Conservation (phyloP, 1,140 invertebrate genomes). For the Phortica variegata region DNA sequence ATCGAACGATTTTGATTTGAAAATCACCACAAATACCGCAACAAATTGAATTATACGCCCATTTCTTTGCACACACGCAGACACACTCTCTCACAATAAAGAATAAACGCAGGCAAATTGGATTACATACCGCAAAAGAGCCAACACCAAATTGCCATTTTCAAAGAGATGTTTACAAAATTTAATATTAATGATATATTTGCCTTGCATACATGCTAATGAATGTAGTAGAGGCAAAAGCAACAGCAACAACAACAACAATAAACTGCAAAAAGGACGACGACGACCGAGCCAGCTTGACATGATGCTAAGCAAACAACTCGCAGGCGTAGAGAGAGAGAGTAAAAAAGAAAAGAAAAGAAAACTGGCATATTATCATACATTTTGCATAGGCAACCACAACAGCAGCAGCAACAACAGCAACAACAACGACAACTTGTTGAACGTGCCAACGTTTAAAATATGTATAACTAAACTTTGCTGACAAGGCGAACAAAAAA, state of each 20-base stretch:
- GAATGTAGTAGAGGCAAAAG: slow-evolving; percentile 31
- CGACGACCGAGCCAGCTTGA: slow-evolving; percentile 4
- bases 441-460: too few species aligned
- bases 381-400: slow-evolving; percentile 16
- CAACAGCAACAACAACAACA: not conserved
- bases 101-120: slow-evolving; percentile 18
- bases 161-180: slow-evolving; percentile 6
- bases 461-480: too few species aligned
- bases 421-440: not conserved
- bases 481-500: too few species aligned
- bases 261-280: slow-evolving; percentile 1
- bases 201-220: slow-evolving; percentile 29
- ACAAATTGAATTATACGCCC: too few species aligned
- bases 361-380: slow-evolving; percentile 11
- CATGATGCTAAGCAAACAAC: slow-evolving; percentile 18
- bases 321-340: slow-evolving; percentile 4
- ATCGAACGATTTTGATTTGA: too few species aligned
- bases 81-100: too few species aligned
- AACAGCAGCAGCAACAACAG: not conserved
- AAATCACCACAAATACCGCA: too few species aligned
- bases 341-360: not conserved
- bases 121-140: not conserved
- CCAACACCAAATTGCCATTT: not conserved
- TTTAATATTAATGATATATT: slow-evolving; percentile 43
- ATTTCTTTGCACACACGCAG: too few species aligned